A percentile compares a stretch with the other conserved stretches of the same genome.
Conservation (phyloP, 2,113 vertebrate species). For the Trichechus manatus region DNA sequence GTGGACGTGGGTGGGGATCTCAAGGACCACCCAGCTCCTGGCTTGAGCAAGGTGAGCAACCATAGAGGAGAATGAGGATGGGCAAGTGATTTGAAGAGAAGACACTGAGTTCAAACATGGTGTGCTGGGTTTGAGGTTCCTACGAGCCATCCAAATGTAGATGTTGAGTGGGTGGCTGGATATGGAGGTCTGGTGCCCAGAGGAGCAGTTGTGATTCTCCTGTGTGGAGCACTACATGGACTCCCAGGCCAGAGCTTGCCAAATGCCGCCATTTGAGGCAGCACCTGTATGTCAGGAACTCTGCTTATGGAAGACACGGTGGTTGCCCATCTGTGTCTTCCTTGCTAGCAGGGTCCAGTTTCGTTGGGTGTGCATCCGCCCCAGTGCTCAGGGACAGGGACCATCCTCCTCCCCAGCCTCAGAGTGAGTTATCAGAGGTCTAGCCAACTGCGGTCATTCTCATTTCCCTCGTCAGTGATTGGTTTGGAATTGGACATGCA, state of each 20-base stretch:
- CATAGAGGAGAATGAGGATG: neutral
- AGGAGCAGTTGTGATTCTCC: neutral
- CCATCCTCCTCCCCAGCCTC: neutral
- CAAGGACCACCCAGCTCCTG: neutral
- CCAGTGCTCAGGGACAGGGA: neutral
- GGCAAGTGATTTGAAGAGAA: neutral
- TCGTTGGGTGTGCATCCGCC: neutral
- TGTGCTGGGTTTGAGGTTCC: neutral
- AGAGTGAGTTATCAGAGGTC: neutral
- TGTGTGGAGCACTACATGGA: neutral
- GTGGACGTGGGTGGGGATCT: neutral
- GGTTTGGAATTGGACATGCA: neutral
- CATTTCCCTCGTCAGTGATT: too few relatives aligned
- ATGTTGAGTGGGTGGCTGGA: neutral
- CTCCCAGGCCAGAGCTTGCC: neutral
- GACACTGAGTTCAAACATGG: neutral
- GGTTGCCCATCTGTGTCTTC: neutral
- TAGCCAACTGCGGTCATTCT: neutral
- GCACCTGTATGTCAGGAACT: neutral
- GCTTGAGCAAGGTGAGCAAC: neutral
- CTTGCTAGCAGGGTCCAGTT: neutral
- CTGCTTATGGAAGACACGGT: too few relatives aligned
- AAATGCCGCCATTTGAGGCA: neutral
- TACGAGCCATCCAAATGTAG: neutral
- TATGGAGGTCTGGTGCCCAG: rapidly evolving